Base-by-base conservation (phyloP, 2,888 invertebrate genomes). In the Ectemnius lituratus region DNA sequence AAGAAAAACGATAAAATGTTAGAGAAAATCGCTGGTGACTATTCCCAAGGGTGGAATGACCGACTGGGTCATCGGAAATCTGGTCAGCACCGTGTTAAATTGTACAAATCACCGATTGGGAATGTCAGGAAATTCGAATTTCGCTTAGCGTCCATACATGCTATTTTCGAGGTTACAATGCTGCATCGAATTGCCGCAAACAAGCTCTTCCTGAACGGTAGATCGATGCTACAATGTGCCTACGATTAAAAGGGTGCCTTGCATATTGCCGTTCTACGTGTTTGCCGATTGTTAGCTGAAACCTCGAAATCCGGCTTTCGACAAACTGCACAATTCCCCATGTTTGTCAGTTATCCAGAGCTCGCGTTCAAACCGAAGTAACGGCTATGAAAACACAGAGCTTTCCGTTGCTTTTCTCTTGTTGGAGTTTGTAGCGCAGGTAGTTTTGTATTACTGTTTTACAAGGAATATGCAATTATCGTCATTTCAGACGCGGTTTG, bases 151-250 rank as follows among this genome's bases (percentile, higher is more conserved):
- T 27, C 20, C 62, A n/a, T 52, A 23, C 16, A 46, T 20, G 28
- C 37, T 61, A 46, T 72, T 72, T 72, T 67, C 67, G 62, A 28
- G 64, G 23, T 73, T 61, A 61, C 73, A 69, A 69, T 56, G 20
- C 62, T 47, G 56, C 27, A 28, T 63, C 52, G 59, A 66, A 66
- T 62, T 6, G 37, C 23, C 49, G 45, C 45, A 62, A 52, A 52
- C 49, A 13, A 49, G 62, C 47, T 37, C 28, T 20, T 37, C 23
- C 23, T 23, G 23, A 16, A 14, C 13, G 4, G 28, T 45, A 11
- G 59, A 45, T 47, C 16, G 28, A 16, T 28, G 37, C 14, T 13
- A 52, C 18, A 67, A 62, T 62, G 60, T 58, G 58, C 11, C 14
- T 49, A 58, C 62, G 58, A 67, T 67, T 67, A 71, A 71, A 67